phyloP scores from a whole-genome alignment of 2,113 vertebrate genomes.

The Microtus richardsoni region DNA sequence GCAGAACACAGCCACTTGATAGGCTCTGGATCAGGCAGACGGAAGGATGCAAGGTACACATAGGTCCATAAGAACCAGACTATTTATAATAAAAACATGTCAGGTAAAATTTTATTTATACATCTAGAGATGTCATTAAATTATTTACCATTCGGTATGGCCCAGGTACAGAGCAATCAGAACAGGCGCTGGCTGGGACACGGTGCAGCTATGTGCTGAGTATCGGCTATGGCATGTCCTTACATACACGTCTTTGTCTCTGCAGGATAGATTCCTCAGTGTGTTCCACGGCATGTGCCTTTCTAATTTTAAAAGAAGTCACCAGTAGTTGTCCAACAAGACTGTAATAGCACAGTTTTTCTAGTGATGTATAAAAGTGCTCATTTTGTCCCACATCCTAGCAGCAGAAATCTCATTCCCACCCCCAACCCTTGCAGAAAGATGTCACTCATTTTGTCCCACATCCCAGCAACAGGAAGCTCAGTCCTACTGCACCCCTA shows the following conservation, averaged over 20 bases:
- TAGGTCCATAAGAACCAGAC: background rate
- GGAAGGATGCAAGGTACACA: background rate
- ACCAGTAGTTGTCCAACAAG: slow-evolving; percentile 47
- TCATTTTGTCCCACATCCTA: background rate
- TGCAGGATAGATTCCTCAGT: slow-evolving; percentile 27
- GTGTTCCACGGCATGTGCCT: slow-evolving; percentile 33
- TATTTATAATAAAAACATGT: slow-evolving; percentile 59
- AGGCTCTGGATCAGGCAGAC: background rate
- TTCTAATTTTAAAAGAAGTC: slow-evolving; percentile 68
- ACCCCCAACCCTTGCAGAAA: slow-evolving; percentile 35
- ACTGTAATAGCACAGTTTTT: slow-evolving; percentile 48
- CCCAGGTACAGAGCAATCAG: slow-evolving; percentile 52
- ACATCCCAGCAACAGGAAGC: slow-evolving; percentile 45
- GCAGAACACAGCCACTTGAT: background rate
- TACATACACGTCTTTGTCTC: slow-evolving; percentile 59
- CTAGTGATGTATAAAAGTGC: background rate
- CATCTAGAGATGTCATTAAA: slow-evolving; percentile 68
- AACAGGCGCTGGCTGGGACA: background rate
- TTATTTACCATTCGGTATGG: slow-evolving; percentile 60
- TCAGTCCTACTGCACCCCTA: background rate
- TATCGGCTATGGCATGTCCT: slow-evolving; percentile 38
- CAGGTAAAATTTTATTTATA: slow-evolving; percentile 71
- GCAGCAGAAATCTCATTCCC: slow-evolving; percentile 25
- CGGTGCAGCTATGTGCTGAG: background rate
- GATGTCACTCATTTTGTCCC: slow-evolving; percentile 36